Conservation (phyloP, 2,113 vertebrate genomes). For the Trematocara nigrifrons region DNA sequence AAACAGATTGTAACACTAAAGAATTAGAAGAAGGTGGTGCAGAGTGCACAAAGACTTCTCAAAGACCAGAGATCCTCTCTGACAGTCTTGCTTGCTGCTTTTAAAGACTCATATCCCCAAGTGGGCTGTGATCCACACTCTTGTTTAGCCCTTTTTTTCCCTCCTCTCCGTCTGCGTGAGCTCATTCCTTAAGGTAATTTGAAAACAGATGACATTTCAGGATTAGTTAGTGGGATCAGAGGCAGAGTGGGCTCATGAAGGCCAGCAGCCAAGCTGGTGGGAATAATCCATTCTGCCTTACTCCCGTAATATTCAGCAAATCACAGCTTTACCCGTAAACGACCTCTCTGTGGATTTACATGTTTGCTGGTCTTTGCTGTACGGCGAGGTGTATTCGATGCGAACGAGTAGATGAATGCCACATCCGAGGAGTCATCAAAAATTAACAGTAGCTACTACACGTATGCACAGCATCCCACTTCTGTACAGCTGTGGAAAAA, state of each 20-base stretch:
- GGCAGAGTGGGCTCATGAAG: constrained; percentile 10
- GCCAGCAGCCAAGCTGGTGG: background rate
- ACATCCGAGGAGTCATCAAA: constrained; percentile 45
- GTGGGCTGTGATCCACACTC: background rate
- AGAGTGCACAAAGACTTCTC: background rate
- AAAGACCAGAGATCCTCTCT: background rate
- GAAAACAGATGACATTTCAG: constrained; percentile 47
- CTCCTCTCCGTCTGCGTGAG: background rate
- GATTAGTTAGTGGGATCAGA: constrained; percentile 28
- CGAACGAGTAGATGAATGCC: constrained; percentile 21
- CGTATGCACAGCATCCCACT: background rate
- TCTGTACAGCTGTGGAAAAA: background rate
- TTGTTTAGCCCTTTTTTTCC: background rate
- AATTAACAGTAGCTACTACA: background rate
- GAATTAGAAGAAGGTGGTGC: background rate
- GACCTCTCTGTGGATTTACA: background rate
- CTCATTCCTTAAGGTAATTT: constrained; percentile 29
- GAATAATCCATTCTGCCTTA: constrained; percentile 1
- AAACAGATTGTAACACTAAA: background rate
- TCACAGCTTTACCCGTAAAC: background rate
- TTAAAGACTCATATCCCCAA: background rate
- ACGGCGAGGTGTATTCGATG: background rate
- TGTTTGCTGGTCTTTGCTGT: background rate
- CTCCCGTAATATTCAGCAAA: constrained; percentile 10
- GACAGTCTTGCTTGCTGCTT: background rate